Evolutionary conservation across 2,888 invertebrate species (phyloP).

Genomic region (Microctonus aethiopoides): DNA sequence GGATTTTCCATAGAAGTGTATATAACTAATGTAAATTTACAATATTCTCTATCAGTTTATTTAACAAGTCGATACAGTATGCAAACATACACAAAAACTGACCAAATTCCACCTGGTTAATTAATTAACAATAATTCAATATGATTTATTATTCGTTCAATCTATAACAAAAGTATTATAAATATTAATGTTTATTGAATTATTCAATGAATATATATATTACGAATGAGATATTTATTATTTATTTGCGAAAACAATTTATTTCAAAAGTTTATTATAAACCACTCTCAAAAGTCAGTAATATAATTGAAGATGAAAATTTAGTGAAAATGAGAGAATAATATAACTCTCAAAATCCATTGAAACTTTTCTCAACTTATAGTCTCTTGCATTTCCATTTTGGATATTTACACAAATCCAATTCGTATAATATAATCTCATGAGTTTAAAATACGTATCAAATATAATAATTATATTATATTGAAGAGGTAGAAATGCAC

Average conservation of each 20-base stretch:
- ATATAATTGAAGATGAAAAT: neutral
- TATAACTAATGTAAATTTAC: conserved; percentile 5
- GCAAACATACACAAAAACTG: no score
- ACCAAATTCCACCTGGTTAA: no score
- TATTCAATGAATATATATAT: no score
- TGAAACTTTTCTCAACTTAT: conserved; percentile 6
- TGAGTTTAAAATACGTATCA: conserved; percentile 29
- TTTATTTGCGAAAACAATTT: neutral
- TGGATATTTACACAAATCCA: conserved; percentile 32
- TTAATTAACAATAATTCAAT: no score
- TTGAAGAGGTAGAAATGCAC: conserved; percentile 30
- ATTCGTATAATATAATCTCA: conserved; percentile 38
- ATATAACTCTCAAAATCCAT: neutral
- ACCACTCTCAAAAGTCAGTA: neutral
- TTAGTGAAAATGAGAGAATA: conserved; percentile 2
- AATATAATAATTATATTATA: conserved; percentile 33
- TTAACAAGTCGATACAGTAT: conserved; percentile 4
- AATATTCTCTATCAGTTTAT: conserved; percentile 23
- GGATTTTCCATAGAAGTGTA: neutral
- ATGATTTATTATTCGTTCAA: no score
- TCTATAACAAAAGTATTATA: no score
- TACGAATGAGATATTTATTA: neutral
- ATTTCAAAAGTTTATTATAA: neutral
- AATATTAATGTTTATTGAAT: no score
- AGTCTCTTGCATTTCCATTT: conserved; percentile 6